phyloP scores from a whole-genome alignment of 1,140 invertebrate species.

The Hesperophylax magnus region DNA sequence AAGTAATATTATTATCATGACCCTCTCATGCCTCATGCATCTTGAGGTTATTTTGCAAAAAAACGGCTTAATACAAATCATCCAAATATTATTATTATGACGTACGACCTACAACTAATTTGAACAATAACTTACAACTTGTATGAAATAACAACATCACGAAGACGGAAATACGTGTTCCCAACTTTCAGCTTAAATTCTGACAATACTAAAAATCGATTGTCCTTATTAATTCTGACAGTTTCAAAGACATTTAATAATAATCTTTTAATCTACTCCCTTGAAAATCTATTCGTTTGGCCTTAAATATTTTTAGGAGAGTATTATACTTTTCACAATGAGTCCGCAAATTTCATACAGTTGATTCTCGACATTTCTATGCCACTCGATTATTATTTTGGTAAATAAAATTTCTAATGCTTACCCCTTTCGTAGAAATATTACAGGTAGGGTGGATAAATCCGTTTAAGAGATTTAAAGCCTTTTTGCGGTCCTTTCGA shows the following conservation, averaged over 20 bases:
- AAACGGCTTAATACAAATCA: no score
- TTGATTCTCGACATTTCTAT: slow-evolving; percentile 12
- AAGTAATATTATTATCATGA: no score
- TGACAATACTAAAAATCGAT: no score
- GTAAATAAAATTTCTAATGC: slow-evolving; percentile 38
- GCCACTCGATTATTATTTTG: slow-evolving; percentile 31
- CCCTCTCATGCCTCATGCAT: no score
- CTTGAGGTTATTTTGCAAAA: no score
- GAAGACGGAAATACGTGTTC: no score
- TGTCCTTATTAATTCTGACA: no score
- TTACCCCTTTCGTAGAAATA: slow-evolving; percentile 27
- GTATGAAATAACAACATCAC: no score
- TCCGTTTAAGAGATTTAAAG: slow-evolving; percentile 44
- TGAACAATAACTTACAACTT: no score
- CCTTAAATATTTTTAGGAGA: not conserved
- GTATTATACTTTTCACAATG: slow-evolving; percentile 17
- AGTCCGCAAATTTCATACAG: slow-evolving; percentile 9
- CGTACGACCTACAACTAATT: no score
- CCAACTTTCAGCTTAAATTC: no score
- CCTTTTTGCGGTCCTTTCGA: slow-evolving; percentile 34
- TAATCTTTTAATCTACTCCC: slow-evolving; percentile 26
- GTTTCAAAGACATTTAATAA: slow-evolving; percentile 8
- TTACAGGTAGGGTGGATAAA: slow-evolving; percentile 40
- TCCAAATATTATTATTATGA: no score
- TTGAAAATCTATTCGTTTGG: not conserved